Conservation (phyloP, 2,888 invertebrate species). For the Ormyrus thymus region DNA sequence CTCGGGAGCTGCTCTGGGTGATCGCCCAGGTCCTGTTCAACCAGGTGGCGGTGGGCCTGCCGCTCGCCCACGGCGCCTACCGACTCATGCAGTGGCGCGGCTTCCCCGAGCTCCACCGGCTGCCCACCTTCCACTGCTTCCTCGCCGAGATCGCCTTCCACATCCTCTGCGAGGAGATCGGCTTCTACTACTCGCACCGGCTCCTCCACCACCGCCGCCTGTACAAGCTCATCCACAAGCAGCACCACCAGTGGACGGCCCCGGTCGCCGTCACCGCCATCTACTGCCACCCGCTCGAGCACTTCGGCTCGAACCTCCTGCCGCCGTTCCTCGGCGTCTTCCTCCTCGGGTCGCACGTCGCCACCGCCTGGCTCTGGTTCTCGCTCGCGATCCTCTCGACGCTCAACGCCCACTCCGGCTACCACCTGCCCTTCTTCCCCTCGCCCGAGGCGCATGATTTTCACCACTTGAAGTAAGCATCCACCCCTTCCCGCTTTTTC, state of each 20-base stretch:
- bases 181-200: conserved; percentile 91
- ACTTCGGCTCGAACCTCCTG: conserved; percentile 85
- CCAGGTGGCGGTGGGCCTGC: conserved; percentile 83
- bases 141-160: conserved; percentile 84
- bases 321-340: conserved; percentile 86
- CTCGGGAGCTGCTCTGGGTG: conserved; percentile 79
- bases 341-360: conserved; percentile 85
- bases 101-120: conserved; percentile 79
- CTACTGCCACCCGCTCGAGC: conserved; percentile 87
- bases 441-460: conserved; percentile 92
- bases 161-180: conserved; percentile 86
- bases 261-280: conserved; percentile 89
- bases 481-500: background rate
- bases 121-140: conserved; percentile 88
- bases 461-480: conserved; percentile 86
- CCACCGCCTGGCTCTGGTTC: conserved; percentile 87
- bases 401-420: conserved; percentile 89
- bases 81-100: conserved; percentile 82
- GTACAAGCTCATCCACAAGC: conserved; percentile 89
- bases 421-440: conserved; percentile 89
- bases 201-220: conserved; percentile 84
- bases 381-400: conserved; percentile 86
- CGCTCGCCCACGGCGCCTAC: conserved; percentile 79
- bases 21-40: conserved; percentile 84
- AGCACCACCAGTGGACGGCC: conserved; percentile 92